Base-by-base conservation (phyloP, 2,797 vertebrate genomes). In the Acrossocheilus wenchowensis region DNA sequence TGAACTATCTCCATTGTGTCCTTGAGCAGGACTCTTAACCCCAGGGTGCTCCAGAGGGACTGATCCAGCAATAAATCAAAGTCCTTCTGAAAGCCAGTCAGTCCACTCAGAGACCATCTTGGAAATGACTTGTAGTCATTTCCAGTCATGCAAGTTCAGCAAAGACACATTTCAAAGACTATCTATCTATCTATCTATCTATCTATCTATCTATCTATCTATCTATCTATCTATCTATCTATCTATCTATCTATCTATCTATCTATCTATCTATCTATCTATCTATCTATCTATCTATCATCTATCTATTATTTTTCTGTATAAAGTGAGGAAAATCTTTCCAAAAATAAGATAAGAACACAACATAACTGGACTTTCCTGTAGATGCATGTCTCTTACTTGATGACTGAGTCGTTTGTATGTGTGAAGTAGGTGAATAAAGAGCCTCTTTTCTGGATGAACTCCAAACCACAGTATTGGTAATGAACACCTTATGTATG, bases 401-500 rank as follows among this genome's bases (percentile, higher is more conserved):
- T 64, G 82, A 66, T 66, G 57, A 77, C 82, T 84, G 41, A 64
- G 62, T 69, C n/a, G 1, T 84, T 84, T 84, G 62, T 78, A 57
- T 84, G 34, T 15, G 36, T 68, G 23, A 45, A 75, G 43, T 23
- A 81, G 72, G 72, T 39, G 57, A 84, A 83, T 74, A 83, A 66
- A 84, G 57, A 41, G 23, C 30, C 60, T 78, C 34, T 69, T 69
- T 78, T 84, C 34, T 78, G 82, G 14, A 64, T 36, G 17, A 43
- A n/a, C 50, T 41, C 36, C 74, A 68, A 85, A 69, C 74, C 50
- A 6, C n/a, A 30, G 23, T 19, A 43, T 82, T 54, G 48, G 45
- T 85, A 85, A 85, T 85, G 62, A 78, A 69, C 83, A 77, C 66
- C 78, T 87, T 57, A 81, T 81, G 78, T 77, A 75, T 88, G 78